Evolutionary conservation across 2,797 vertebrate genomes (phyloP).

Genomic region (Lagocephalus sceleratus): DNA sequence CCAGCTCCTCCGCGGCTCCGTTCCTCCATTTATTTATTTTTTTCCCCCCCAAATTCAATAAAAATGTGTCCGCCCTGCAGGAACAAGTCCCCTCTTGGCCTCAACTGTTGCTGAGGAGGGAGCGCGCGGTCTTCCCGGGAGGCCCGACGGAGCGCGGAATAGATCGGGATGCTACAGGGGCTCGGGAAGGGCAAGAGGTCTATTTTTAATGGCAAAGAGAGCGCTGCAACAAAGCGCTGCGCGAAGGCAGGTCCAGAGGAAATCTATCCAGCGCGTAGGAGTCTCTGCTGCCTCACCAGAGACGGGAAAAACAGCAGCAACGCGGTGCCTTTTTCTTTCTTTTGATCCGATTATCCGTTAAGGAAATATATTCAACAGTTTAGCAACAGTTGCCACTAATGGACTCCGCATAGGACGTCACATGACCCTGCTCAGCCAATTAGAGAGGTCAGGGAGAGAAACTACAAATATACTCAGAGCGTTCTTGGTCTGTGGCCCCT

Average conservation of each 20-base stretch:
- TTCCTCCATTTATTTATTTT: too few relatives aligned
- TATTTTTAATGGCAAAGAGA: slow-evolving; percentile 72
- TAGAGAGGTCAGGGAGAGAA: too few relatives aligned
- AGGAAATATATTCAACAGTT: too few relatives aligned
- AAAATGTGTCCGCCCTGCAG: slow-evolving; percentile 41
- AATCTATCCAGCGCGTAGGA: slow-evolving; percentile 50
- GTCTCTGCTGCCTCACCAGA: slow-evolving; percentile 42
- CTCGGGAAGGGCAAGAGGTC: slow-evolving; percentile 61
- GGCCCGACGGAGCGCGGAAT: slow-evolving; percentile 49
- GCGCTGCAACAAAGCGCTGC: slow-evolving; percentile 43
- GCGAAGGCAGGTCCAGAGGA: slow-evolving; percentile 42
- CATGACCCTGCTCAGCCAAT: too few relatives aligned
- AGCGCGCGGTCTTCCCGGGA: slow-evolving; percentile 36
- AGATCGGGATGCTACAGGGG: slow-evolving; percentile 50
- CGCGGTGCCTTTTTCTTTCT: background rate
- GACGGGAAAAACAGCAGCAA: slow-evolving; percentile 5
- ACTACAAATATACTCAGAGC: too few relatives aligned
- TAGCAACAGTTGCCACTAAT: too few relatives aligned
- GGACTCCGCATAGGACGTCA: too few relatives aligned
- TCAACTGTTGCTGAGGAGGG: slow-evolving; percentile 35
- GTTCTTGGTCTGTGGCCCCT: too few relatives aligned
- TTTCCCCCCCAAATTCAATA: background rate
- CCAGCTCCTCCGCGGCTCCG: too few relatives aligned
- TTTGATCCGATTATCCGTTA: too few relatives aligned
- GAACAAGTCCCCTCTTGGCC: slow-evolving; percentile 41